Evolutionary conservation across 2,888 invertebrate genomes (phyloP), one percentile per base, ranked within the genome.

Genomic region (Oxytorus armatus): DNA sequence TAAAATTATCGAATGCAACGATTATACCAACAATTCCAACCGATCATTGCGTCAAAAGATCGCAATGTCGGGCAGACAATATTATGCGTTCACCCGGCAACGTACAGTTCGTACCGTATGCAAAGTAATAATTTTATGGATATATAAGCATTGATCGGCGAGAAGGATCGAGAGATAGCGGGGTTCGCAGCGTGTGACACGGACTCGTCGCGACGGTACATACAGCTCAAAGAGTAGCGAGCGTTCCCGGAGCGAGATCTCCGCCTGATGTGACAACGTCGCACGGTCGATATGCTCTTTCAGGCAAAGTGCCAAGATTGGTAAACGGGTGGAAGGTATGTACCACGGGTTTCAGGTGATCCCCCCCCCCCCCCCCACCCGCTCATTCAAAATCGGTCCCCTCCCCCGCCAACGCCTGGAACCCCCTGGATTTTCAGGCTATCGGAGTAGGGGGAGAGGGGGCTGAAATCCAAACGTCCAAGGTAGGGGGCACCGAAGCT

Each of bases 301-400:
- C 90, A 92, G 92, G 92, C 92, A 91, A 90, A 90, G 89, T 92
- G 92, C 92, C 92, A 92, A 92, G 92, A 91, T 91, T 91, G 90
- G 90, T 88, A 89, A 90, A 89, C 87, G 90, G 87, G 84, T 85
- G 86, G 84, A 55, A 77, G 84, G 83, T 87, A 88, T 88, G 89
- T 89, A 89, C 84, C 86, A 86, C 78, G 42, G 87, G 87, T 89
- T 90, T 89, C 89, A 89, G 89, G 86, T 89, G 84, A 77, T 82
- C 85, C 73, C 76, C 83, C 84, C 84, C 80, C 78, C 82, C 86
- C 86, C 83, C 87, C 85, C 77, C 74, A 8, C 65, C 73, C 70
- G 73, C 63, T 59, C 8, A 10, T 55, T 55, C 69, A 72, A 10
- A 1, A 16, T 84, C 77, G 76, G 82, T 86, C 86, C 82, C 87